A percentile compares a stretch with the other conserved stretches of the same genome.
Conservation (phyloP, 2,797 vertebrate species). For the Typhlichthys eigenmanni region DNA sequence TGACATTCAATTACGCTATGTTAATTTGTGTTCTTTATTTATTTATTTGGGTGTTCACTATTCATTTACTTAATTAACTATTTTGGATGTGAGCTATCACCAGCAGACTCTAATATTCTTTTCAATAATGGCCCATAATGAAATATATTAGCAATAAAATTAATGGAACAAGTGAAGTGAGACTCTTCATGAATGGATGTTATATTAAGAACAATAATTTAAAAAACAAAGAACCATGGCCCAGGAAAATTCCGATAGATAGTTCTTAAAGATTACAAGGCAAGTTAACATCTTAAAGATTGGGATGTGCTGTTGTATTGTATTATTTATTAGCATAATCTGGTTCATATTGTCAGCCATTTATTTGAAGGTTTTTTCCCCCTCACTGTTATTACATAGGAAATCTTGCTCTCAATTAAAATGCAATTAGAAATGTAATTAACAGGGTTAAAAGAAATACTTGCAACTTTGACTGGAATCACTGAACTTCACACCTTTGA, state of each 20-base stretch:
- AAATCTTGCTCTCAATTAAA: conserved; percentile 58
- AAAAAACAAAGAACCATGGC: conserved; percentile 38
- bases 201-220: conserved; percentile 55
- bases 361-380: conserved; percentile 23
- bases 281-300: background rate
- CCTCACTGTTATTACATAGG: conserved; percentile 42
- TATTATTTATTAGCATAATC: conserved; percentile 19
- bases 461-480: conserved; percentile 37
- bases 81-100: conserved; percentile 70
- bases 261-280: conserved; percentile 15
- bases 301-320: conserved; percentile 3
- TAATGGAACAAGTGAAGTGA: conserved; percentile 72
- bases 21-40: conserved; percentile 72
- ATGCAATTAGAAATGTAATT: conserved; percentile 50
- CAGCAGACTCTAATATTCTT: conserved; percentile 68
- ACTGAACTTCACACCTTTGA: conserved; percentile 22
- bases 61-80: conserved; percentile 76
- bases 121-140: conserved; percentile 70
- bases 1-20: conserved; percentile 80
- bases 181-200: conserved; percentile 63
- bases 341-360: conserved; percentile 35
- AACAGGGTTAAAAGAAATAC: conserved; percentile 35
- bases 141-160: conserved; percentile 76
- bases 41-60: conserved; percentile 62
- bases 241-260: conserved; percentile 25